Base-by-base conservation (phyloP, 2,113 vertebrate genomes). In the Anarrhichthys ocellatus region DNA sequence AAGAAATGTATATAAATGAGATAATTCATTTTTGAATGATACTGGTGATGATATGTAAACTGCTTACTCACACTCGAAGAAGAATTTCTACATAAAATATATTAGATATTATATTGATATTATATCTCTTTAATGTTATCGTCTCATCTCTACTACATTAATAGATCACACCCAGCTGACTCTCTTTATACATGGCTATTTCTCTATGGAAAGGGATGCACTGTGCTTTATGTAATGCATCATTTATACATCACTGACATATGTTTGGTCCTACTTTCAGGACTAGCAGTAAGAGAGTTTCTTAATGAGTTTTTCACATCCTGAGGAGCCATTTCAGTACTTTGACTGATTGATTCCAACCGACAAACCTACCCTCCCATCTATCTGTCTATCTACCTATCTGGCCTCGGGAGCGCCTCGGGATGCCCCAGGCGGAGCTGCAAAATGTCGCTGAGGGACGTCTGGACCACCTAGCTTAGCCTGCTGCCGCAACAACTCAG, bases 101-200 rank as follows among this genome's bases (percentile, higher is more conserved):
- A 8, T 20, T 18, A 48, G 15, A 48, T 34, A 34, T 73, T 17
- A 65, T 61, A 27, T 15, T 58, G 29, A 29, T 29, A 29, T 29
- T 29, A 29, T 2, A 2, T 29, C 29, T 29, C 29, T 29, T 29
- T 29, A 29, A 29, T 75, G 65, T 83, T 71, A 75, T 72, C 48
- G 15, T 48, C 59, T 48, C 15, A 36, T 76, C 46, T 58, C 63
- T 32, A 40, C 7, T 7, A 48, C 67, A 73, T 83, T 24, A 80
- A 76, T 69, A 80, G 63, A 83, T 63, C 65, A 76, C 14, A 77
- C 40, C 40, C 11, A 65, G 24, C 66, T 27, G 10, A 42, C 29
- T 29, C 13, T 63, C 63, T 83, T 78, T 56, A 68, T 48, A 46
- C 15, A 38, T 44, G 62, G 29, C 48, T 46, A 48, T 75, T 44